These are phyloP conservation scores for Microchrysa polita DNA, from an alignment of 2,888 invertebrate species.

Conservation along the genomic window DNA sequence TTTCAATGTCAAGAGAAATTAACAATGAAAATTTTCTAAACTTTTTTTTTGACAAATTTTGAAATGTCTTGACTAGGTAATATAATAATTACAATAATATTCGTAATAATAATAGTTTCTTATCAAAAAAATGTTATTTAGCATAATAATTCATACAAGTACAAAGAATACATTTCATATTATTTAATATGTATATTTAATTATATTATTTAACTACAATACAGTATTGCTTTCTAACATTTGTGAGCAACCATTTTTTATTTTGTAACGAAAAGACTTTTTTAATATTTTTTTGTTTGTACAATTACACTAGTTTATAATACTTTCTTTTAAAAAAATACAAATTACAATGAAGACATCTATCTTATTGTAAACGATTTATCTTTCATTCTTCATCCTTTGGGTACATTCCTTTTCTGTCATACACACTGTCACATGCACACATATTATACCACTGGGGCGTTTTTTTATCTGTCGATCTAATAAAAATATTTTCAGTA, in stretches of 20 bases:
- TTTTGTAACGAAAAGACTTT: background rate
- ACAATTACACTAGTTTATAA: background rate
- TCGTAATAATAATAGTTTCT: slow-evolving; percentile 16
- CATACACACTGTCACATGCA: background rate
- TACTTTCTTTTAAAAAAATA: background rate
- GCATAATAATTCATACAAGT: slow-evolving; percentile 31
- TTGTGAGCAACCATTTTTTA: background rate
- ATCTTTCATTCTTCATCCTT: background rate
- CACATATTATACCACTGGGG: background rate
- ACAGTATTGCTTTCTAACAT: background rate
- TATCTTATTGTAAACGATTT: background rate
- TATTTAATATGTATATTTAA: background rate
- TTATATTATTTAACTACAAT: background rate
- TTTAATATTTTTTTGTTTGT: background rate
- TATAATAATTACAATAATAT: slow-evolving; percentile 38
- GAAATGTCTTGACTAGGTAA: slow-evolving; percentile 44
- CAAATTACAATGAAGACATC: background rate
- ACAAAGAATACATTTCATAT: slow-evolving; percentile 12
- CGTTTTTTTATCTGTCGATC: too few species aligned
- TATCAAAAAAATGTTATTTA: slow-evolving; percentile 22
- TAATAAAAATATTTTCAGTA: too few species aligned
- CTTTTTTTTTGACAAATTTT: slow-evolving; percentile 41
- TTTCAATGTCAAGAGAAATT: slow-evolving; percentile 38
- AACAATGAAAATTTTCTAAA: slow-evolving; percentile 38
- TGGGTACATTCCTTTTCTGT: background rate